phyloP scores from a whole-genome alignment of 2,113 vertebrate genomes.

The Vireo altiloquus region DNA sequence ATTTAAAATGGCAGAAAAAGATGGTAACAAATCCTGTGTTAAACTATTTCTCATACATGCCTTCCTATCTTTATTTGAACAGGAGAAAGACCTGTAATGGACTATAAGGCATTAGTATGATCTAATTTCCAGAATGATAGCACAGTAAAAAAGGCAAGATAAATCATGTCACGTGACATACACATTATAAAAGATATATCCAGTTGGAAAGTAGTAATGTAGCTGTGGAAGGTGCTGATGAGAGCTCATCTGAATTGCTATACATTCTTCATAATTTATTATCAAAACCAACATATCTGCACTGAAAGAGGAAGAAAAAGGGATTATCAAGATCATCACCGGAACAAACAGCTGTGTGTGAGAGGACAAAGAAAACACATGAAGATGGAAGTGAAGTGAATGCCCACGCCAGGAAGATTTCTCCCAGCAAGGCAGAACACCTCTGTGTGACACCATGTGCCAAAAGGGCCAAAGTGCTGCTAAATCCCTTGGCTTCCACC shows the following conservation, averaged over 20 bases:
- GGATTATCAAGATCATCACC: background rate
- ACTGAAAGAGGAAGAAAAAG: background rate
- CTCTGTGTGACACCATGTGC: background rate
- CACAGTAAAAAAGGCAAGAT: background rate
- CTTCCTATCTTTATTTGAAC: background rate
- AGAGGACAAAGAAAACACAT: background rate
- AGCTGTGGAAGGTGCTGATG: background rate
- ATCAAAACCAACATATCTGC: background rate
- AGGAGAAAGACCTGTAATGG: background rate
- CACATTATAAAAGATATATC: accelerated
- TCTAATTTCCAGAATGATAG: background rate
- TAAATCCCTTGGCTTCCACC: background rate
- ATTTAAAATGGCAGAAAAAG: background rate
- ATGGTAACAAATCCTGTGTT: background rate
- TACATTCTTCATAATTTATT: background rate
- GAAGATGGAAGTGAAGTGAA: background rate
- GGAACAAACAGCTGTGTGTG: background rate
- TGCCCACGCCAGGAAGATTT: background rate
- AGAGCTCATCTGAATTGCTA: background rate
- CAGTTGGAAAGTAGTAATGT: background rate
- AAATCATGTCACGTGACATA: background rate
- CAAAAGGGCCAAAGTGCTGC: background rate
- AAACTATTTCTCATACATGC: background rate
- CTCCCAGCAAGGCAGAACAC: background rate
- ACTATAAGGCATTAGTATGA: background rate